These are phyloP conservation scores for Epirrhoe alternata DNA, from an alignment of 2,888 invertebrate species.

Conservation along the genomic window DNA sequence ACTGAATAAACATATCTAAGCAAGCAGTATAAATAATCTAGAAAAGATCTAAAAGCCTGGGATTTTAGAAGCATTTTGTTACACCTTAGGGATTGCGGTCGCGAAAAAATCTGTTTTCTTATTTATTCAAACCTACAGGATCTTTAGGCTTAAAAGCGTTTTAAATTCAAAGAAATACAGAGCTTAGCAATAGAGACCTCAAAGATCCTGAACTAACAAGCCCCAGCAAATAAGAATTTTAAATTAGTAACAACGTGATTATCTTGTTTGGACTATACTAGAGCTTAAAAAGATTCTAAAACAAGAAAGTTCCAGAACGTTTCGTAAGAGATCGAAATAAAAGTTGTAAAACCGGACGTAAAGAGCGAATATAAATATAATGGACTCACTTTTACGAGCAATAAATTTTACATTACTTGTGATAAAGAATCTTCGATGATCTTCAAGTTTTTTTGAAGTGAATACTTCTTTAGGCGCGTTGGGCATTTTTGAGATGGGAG, in stretches of 20 bases:
- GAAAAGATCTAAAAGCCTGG: too few relatives aligned
- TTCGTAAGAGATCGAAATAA: constrained; percentile 20
- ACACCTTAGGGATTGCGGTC: too few relatives aligned
- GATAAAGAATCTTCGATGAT: too few relatives aligned
- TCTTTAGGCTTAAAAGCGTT: not conserved
- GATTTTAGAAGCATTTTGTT: too few relatives aligned
- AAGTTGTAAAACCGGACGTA: constrained; percentile 9
- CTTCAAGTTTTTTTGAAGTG: too few relatives aligned
- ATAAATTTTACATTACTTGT: too few relatives aligned
- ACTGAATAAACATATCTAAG: too few relatives aligned
- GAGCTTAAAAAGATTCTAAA: constrained; percentile 12
- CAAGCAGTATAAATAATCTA: too few relatives aligned
- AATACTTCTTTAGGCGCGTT: too few relatives aligned
- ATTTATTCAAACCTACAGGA: not conserved
- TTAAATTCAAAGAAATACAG: not conserved
- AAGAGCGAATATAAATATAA: not conserved
- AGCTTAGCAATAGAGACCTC: not conserved
- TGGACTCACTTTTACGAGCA: too few relatives aligned
- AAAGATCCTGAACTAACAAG: not conserved
- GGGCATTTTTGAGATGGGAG: too few relatives aligned
- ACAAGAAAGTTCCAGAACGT: constrained; percentile 16
- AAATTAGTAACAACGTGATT: constrained; percentile 24
- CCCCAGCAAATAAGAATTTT: constrained; percentile 23
- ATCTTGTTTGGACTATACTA: constrained; percentile 22
- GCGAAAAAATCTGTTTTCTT: too few relatives aligned